Conservation (phyloP, 2,888 invertebrate species). For the Chesias legatella region DNA sequence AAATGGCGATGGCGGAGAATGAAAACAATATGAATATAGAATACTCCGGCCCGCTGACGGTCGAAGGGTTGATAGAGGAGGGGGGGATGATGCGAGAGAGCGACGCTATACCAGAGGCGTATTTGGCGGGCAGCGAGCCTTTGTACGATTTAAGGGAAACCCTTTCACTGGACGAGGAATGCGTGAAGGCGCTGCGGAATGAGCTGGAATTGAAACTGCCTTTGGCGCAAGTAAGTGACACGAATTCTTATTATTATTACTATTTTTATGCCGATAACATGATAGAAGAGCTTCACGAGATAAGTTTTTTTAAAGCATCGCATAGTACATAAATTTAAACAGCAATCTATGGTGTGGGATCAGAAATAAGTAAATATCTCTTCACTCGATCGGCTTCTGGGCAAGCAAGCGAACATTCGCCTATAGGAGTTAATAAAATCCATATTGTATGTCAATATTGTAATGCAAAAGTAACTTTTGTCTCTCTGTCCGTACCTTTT, state of each 20-base stretch:
- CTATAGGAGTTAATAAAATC: too few species aligned
- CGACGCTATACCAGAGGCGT: slow-evolving; percentile 53
- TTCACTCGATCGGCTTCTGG: too few species aligned
- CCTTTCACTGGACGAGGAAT: slow-evolving; percentile 84
- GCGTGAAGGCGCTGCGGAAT: slow-evolving; percentile 85
- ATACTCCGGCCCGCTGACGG: slow-evolving; percentile 64
- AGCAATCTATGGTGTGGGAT: too few species aligned
- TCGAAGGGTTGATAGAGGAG: slow-evolving; percentile 56
- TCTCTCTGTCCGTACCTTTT: too few species aligned
- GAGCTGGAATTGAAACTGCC: slow-evolving; percentile 86
- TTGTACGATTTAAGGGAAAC: slow-evolving; percentile 77
- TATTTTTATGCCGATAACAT: too few species aligned
- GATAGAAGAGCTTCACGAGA: too few species aligned
- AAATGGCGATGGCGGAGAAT: slow-evolving; percentile 74
- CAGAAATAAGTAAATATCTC: too few species aligned
- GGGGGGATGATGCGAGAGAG: slow-evolving; percentile 41
- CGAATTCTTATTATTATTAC: not conserved
- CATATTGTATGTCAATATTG: too few species aligned
- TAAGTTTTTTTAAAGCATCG: too few species aligned
- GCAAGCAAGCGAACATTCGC: too few species aligned
- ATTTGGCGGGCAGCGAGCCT: slow-evolving; percentile 72
- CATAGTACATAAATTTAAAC: too few species aligned
- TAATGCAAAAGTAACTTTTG: too few species aligned
- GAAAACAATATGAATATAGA: slow-evolving; percentile 77
- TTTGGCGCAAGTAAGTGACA: slow-evolving; percentile 79